Percentiles rank a stretch among this genome's conserved stretches.
phyloP scores from a whole-genome alignment of 2,888 invertebrate species.

The Romanomermis culicivorax region DNA sequence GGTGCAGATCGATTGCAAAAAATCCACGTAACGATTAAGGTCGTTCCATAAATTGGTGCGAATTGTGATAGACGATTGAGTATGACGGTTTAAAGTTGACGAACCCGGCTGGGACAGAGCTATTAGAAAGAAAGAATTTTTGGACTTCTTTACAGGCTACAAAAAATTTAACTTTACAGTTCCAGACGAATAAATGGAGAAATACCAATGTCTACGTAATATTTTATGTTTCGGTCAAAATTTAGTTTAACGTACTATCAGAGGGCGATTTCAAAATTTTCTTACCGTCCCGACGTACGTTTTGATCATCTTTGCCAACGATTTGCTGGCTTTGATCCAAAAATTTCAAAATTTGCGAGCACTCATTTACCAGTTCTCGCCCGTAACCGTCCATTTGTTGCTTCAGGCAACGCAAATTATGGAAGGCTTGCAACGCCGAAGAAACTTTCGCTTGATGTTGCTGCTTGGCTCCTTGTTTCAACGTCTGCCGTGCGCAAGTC shows the following conservation, averaged over 20 bases:
- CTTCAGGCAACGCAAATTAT: conserved; percentile 34
- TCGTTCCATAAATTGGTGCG: conserved; percentile 60
- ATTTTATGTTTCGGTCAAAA: too few relatives aligned
- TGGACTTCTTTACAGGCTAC: too few relatives aligned
- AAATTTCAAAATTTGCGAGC: not conserved
- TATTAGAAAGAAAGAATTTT: too few relatives aligned
- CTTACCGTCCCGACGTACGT: too few relatives aligned
- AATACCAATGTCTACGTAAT: too few relatives aligned
- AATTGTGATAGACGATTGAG: conserved; percentile 23
- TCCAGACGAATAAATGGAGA: too few relatives aligned
- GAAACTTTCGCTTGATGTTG: conserved; percentile 35
- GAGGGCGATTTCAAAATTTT: too few relatives aligned
- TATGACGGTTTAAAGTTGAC: not conserved
- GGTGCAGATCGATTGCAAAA: conserved; percentile 32
- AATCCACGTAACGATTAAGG: conserved; percentile 60
- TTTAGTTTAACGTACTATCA: too few relatives aligned
- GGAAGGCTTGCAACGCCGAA: conserved; percentile 44
- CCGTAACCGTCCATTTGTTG: conserved; percentile 26
- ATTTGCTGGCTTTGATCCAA: too few relatives aligned
- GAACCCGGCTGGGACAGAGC: not conserved
- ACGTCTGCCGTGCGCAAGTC: conserved; percentile 52
- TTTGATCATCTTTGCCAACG: too few relatives aligned
- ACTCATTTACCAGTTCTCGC: conserved; percentile 33
- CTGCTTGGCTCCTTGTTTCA: conserved; percentile 54
- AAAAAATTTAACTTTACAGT: too few relatives aligned